Evolutionary conservation across 2,797 vertebrate genomes (phyloP).

Genomic region (Hybognathus amarus): DNA sequence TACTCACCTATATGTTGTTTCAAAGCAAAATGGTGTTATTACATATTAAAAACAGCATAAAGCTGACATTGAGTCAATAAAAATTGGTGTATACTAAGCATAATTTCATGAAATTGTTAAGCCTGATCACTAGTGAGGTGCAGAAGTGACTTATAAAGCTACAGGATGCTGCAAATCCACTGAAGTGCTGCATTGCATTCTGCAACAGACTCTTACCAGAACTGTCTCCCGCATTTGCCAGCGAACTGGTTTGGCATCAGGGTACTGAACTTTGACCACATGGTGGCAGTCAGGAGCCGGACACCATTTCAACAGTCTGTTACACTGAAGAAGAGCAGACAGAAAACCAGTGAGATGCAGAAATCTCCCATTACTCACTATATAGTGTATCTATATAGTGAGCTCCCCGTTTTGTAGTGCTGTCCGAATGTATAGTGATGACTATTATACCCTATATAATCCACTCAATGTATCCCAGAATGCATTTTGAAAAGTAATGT

Average conservation of each 20-base stretch:
- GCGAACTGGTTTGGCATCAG: slow-evolving; percentile 97
- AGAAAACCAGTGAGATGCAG: background rate
- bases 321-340: slow-evolving; percentile 81
- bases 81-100: background rate
- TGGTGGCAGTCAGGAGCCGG: slow-evolving; percentile 99
- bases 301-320: slow-evolving; percentile 99
- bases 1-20: background rate
- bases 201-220: slow-evolving; percentile 85
- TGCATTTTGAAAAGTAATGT: too few species aligned
- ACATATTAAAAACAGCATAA: background rate
- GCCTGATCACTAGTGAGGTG: background rate
- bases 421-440: too few species aligned
- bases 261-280: slow-evolving; percentile 98
- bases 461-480: too few species aligned
- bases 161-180: background rate
- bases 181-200: background rate
- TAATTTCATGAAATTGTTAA: background rate
- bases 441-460: too few species aligned
- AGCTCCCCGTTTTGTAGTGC: too few species aligned
- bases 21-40: background rate
- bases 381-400: too few species aligned
- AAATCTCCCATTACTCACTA: too few species aligned
- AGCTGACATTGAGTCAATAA: background rate
- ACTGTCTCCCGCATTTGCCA: slow-evolving; percentile 99
- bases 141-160: background rate